A percentile compares a stretch with the other conserved stretches of the same genome.
Evolutionary conservation across 1,140 invertebrate genomes (phyloP).

Genomic region (Cryptotermes secundus): DNA sequence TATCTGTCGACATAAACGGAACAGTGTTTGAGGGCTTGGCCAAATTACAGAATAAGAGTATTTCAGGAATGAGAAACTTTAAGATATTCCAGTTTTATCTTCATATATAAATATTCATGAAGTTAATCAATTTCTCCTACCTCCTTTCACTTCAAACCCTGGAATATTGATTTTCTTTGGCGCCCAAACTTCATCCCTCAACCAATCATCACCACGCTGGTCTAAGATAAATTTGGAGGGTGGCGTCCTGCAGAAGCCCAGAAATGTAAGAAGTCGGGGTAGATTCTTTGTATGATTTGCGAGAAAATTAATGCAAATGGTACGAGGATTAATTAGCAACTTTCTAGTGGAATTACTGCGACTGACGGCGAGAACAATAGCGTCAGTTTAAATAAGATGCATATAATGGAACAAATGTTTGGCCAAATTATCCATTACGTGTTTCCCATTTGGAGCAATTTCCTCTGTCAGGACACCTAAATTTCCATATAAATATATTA

Average conservation of each 20-base stretch:
- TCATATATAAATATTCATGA: conserved; percentile 2
- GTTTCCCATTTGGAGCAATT: too few species aligned
- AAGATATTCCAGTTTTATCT: neutral
- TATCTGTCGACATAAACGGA: too few species aligned
- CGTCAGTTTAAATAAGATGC: neutral
- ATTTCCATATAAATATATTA: too few species aligned
- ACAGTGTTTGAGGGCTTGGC: neutral
- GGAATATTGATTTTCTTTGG: conserved; percentile 8
- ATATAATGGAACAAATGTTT: neutral
- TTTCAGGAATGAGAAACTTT: neutral
- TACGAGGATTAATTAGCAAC: neutral
- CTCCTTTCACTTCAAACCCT: neutral
- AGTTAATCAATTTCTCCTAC: neutral
- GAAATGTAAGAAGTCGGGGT: neutral
- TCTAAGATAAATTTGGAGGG: conserved; percentile 4
- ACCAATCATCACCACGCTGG: neutral
- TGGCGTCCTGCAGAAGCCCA: neutral
- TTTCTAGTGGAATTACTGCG: neutral
- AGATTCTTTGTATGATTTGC: neutral
- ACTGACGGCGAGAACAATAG: neutral
- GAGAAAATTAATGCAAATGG: neutral
- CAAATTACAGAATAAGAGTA: neutral
- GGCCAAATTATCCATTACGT: too few species aligned
- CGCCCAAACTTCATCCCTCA: neutral
- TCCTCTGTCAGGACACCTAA: too few species aligned